phyloP scores from a whole-genome alignment of 2,888 invertebrate species.

The Drosophila imparisetae region DNA sequence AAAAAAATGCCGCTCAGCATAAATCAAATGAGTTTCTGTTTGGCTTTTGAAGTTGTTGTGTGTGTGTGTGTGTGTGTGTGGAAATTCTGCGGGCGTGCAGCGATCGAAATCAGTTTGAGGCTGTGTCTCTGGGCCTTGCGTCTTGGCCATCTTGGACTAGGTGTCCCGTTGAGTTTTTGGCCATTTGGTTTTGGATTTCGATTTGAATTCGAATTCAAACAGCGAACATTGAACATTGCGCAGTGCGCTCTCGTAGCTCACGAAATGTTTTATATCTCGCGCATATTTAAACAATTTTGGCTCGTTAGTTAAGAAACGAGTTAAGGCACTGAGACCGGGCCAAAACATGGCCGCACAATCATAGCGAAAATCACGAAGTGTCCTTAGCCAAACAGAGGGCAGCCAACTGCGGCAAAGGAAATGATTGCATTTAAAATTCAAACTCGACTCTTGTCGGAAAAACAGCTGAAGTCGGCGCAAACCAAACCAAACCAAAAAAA shows the following conservation, averaged over 20 bases:
- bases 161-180: slow-evolving; percentile 58
- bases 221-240: slow-evolving; percentile 20
- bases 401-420: slow-evolving; percentile 75
- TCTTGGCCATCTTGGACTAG: slow-evolving; percentile 46
- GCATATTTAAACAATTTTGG: slow-evolving; percentile 72
- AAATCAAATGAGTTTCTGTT: slow-evolving; percentile 68
- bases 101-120: slow-evolving; percentile 59
- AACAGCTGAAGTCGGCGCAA: slow-evolving; percentile 78
- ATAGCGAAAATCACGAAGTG: slow-evolving; percentile 78
- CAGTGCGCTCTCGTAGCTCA: slow-evolving; percentile 57
- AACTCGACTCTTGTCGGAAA: slow-evolving; percentile 66
- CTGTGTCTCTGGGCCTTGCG: slow-evolving; percentile 5
- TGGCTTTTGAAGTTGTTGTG: slow-evolving; percentile 10
- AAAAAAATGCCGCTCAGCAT: slow-evolving; percentile 56
- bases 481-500: background rate
- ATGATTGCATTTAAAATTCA: slow-evolving; percentile 84
- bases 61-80: slow-evolving; percentile 24
- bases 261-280: slow-evolving; percentile 72
- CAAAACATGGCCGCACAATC: slow-evolving; percentile 64
- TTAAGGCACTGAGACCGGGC: slow-evolving; percentile 25
- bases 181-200: slow-evolving; percentile 35
- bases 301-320: slow-evolving; percentile 69
- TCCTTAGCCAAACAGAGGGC: slow-evolving; percentile 61
- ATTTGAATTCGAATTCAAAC: slow-evolving; percentile 26
- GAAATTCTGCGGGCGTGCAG: slow-evolving; percentile 75